Evolutionary conservation across 2,888 invertebrate species (phyloP), one percentile per base, ranked within the genome.

Genomic region (Sisyra terminalis): DNA sequence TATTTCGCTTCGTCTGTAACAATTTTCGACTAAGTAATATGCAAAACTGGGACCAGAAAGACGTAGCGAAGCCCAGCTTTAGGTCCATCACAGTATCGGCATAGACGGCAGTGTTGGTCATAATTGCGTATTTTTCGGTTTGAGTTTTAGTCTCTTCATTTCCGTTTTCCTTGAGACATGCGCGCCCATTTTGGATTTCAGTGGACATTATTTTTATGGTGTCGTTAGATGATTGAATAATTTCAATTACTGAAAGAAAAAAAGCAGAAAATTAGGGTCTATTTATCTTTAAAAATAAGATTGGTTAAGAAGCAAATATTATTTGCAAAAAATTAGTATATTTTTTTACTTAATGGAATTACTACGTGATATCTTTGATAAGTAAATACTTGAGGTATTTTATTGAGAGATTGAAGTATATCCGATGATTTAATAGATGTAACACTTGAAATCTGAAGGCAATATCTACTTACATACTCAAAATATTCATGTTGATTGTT

Each of bases 1-100:
- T 57, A 55, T 75, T 73, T 46, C 75, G 61, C n/a, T 48, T 58
- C 46, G 60, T 65, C 50, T 75, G 75, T 3, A 66, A 32, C 36
- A 67, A 60, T 69, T 73, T 74, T 44, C 75, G 55, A 36, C 58
- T 59, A 9, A 66, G 57, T 18, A 76, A 53, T 44, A 75, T 66
- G 2, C 53, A 35, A 50, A 73, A 70, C 51, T 75, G 75, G 5
- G 57, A 60, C 46, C 63, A 58, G 51, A 73, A 71, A 1, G 71
- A 64, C 1, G 69, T 68, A 0, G 75, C 65, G 48, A 71, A 73
- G 47, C 65, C 63, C 58, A 67, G 60, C 45, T 63, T 65, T 39
- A 56, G 59, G 38, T 58, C 53, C 40, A 42, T 14, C 11, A 18
- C 18, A 6, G 42, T 42, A 13, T 18, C 30, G 15, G 16, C 16